Percentiles rank a stretch among this genome's conserved stretches.
phyloP scores from a whole-genome alignment of 2,888 invertebrate species.

The Hemaris fuciformis region DNA sequence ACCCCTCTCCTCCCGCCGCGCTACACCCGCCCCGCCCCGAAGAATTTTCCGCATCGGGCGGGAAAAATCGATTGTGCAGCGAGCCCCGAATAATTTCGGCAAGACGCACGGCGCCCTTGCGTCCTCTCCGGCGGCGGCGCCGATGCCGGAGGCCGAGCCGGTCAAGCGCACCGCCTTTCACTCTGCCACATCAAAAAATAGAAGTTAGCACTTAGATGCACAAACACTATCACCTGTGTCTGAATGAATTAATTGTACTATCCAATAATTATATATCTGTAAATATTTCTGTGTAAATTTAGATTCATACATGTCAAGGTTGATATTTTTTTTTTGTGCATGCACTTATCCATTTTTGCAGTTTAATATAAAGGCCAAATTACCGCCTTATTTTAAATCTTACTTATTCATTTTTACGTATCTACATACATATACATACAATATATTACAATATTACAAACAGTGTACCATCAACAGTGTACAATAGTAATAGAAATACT shows the following conservation, averaged over 20 bases:
- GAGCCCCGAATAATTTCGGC: constrained; percentile 81
- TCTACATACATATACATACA: neutral
- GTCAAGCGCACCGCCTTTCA: constrained; percentile 67
- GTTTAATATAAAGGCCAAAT: neutral
- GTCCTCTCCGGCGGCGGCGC: constrained; percentile 48
- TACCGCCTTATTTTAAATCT: neutral
- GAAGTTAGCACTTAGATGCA: neutral
- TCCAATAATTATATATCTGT: neutral
- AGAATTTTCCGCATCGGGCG: constrained; percentile 81
- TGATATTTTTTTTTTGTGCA: neutral
- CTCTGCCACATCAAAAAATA: constrained; percentile 26
- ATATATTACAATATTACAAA: neutral
- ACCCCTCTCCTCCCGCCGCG: constrained; percentile 56
- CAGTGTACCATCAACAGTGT: neutral
- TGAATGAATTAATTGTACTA: neutral
- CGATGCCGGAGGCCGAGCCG: constrained; percentile 43
- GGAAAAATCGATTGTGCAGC: constrained; percentile 82
- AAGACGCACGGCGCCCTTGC: constrained; percentile 81
- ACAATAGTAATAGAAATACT: neutral
- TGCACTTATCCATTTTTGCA: neutral
- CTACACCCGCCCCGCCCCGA: constrained; percentile 77
- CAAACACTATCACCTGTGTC: neutral
- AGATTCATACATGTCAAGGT: neutral
- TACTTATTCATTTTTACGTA: neutral
- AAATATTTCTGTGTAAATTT: neutral